Percentiles rank a stretch among this genome's conserved stretches.
Conservation (phyloP, 2,797 vertebrate genomes). For the Peromyscus aztecus region DNA sequence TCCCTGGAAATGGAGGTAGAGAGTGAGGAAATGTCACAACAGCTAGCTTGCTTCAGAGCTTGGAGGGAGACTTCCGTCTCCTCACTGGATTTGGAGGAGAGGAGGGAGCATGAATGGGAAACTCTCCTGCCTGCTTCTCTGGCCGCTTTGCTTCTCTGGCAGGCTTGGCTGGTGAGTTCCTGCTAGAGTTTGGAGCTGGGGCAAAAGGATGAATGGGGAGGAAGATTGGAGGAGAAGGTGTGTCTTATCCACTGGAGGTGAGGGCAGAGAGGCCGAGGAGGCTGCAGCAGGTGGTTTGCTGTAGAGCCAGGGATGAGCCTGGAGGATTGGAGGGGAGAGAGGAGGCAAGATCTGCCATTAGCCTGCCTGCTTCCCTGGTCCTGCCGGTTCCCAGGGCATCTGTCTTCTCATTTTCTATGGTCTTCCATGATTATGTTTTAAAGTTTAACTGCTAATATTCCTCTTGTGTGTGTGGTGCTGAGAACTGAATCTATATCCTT, state of each 20-base stretch:
- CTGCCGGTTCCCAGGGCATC: background rate
- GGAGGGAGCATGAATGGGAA: background rate
- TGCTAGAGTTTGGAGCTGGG: background rate
- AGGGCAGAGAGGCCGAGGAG: background rate
- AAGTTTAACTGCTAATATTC: background rate
- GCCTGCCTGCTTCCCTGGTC: background rate
- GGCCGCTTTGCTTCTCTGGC: background rate
- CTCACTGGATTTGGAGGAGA: background rate
- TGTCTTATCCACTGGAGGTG: background rate
- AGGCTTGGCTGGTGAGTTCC: background rate
- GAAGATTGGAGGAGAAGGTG: background rate
- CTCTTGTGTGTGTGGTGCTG: background rate
- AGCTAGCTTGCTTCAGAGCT: background rate
- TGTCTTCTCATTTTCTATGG: background rate
- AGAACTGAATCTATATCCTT: background rate
- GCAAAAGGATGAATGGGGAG: background rate
- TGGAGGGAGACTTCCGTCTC: background rate
- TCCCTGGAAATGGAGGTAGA: background rate
- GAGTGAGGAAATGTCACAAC: background rate
- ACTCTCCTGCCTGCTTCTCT: background rate
- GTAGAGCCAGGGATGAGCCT: background rate
- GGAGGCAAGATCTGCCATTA: background rate
- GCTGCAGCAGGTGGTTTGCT: background rate
- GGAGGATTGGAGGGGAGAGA: background rate
- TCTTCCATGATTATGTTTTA: slow-evolving; percentile 16